Conservation (phyloP, 2,888 invertebrate genomes). For the Brachycybe producta region DNA sequence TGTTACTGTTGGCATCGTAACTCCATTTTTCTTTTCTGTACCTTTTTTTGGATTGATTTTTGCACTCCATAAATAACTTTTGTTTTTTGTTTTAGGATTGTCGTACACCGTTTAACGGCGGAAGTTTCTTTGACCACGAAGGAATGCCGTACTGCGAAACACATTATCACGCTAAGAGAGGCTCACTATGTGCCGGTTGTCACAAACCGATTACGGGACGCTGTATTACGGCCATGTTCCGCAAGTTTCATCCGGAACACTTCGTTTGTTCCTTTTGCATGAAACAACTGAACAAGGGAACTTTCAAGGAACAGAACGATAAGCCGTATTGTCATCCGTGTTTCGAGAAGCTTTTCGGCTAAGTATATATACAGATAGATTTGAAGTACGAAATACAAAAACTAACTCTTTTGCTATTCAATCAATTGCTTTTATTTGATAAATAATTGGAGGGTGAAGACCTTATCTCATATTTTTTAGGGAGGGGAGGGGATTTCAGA, state of each 20-base stretch:
- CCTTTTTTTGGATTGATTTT: no score
- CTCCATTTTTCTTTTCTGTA: no score
- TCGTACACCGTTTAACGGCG: slow-evolving; percentile 88
- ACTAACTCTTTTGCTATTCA: no score
- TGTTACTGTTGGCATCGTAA: no score
- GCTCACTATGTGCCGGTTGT: slow-evolving; percentile 94
- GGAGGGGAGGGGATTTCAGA: no score
- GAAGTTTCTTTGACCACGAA: slow-evolving; percentile 97
- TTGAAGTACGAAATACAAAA: no score
- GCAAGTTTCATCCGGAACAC: slow-evolving; percentile 98
- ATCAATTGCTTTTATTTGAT: no score
- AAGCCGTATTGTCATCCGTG: slow-evolving; percentile 97
- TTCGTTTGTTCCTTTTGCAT: slow-evolving; percentile 99
- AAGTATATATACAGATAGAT: no score
- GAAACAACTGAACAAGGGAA: slow-evolving; percentile 94
- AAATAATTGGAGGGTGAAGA: no score
- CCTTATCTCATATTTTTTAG: no score
- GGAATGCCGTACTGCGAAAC: slow-evolving; percentile 97
- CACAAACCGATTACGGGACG: slow-evolving; percentile 94
- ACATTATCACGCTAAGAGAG: slow-evolving; percentile 93
- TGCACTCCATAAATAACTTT: no score
- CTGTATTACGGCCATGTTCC: slow-evolving; percentile 98
- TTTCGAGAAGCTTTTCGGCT: slow-evolving; percentile 93
- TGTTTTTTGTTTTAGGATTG: slow-evolving; percentile 63
- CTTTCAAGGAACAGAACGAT: slow-evolving; percentile 97